Base-by-base conservation (phyloP, 2,113 vertebrate species). In the Nesospiza acunhae region DNA sequence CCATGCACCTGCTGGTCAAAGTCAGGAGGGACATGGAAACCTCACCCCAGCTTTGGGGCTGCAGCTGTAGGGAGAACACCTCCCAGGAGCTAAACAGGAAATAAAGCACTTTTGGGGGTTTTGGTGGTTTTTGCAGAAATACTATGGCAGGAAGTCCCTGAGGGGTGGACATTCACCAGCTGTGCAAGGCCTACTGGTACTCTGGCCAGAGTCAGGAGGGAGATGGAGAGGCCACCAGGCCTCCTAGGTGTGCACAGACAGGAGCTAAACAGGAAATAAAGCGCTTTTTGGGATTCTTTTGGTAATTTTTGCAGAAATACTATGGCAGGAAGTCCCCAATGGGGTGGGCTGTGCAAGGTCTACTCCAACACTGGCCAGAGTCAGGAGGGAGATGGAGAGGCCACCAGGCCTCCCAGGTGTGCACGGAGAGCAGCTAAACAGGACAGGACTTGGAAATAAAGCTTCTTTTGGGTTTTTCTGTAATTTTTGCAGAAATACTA, bases 151-250 rank as follows among this genome's bases (percentile, higher is more conserved):
- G 77, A 99, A 99, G 94, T 99, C 99, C 1, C 97, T 99, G 0
- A 97, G 98, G 2, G 99, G 18, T 97, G 27, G 99, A 99, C 5
- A 99, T 99, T 13, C 99, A 99, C 93, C 98, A 99, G 47, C 98
- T 99, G 17, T 97, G 99, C 52, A 99, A 99, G 77, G 99, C 99
- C 0, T 99, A 99, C 94, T 99, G 7, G 14, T 15, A 42, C 41
- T 15, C 41, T 42, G 41, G 41, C 41, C 41, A 42, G 41, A 8
- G 7, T 27, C 49, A 50, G 7, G 49, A 50, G 49, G 49, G 24
- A 50, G 14, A 52, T 28, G 50, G 50, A 52, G 50, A 52, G 27
- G 15, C 15, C 27, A 28, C 27, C 47, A 52, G 50, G 50, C 50
- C 15, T 28, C 27, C 50, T 26, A 52, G 6, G 50, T 10, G 26